Conservation (phyloP, 2,888 invertebrate genomes). For the Thelaira solivaga region DNA sequence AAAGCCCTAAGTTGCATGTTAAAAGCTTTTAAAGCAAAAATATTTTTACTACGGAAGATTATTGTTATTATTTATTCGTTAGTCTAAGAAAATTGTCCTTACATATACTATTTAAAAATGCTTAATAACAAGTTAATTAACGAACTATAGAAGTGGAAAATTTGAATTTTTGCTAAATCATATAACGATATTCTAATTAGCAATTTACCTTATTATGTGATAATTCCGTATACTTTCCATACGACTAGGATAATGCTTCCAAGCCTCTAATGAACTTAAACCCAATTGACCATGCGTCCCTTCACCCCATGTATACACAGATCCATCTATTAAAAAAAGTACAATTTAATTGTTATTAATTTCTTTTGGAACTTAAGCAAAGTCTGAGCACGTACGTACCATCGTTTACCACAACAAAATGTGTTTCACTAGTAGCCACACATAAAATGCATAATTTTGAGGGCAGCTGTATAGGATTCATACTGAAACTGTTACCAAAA, state of each 20-base stretch:
- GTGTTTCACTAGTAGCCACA: constrained; percentile 80
- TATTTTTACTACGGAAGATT: too few species aligned
- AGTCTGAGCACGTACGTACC: too few species aligned
- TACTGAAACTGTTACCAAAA: constrained; percentile 78
- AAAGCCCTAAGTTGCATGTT: too few species aligned
- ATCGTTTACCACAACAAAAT: constrained; percentile 80
- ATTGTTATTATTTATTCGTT: too few species aligned
- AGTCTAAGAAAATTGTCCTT: too few species aligned
- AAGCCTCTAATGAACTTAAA: constrained; percentile 77
- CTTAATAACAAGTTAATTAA: too few species aligned
- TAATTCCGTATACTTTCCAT: constrained; percentile 81
- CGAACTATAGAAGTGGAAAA: too few species aligned
- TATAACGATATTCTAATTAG: constrained; percentile 63
- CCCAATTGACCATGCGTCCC: constrained; percentile 83
- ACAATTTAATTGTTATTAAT: not conserved
- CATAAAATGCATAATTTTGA: constrained; percentile 78
- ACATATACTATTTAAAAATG: too few species aligned
- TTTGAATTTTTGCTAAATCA: too few species aligned
- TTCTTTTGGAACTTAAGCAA: too few species aligned
- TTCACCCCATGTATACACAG: constrained; percentile 84
- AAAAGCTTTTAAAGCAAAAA: too few species aligned
- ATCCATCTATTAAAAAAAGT: constrained; percentile 77
- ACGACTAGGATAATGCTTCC: constrained; percentile 79
- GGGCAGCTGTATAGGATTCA: constrained; percentile 80
- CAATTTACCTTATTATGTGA: constrained; percentile 79